phyloP scores from a whole-genome alignment of 2,797 vertebrate genomes.

The Gastrophryne carolinensis region DNA sequence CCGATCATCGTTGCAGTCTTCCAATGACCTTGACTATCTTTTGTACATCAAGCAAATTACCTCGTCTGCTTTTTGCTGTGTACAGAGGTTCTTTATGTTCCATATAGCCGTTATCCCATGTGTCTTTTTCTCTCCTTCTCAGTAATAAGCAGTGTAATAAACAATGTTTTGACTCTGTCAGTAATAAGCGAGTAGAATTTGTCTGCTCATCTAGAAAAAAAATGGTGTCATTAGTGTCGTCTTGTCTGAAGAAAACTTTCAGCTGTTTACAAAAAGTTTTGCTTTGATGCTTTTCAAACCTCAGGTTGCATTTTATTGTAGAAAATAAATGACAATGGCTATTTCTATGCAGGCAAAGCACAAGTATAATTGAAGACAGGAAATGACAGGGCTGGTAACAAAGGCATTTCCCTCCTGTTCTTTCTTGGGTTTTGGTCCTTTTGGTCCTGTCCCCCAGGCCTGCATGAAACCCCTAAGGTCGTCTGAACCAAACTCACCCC shows the following conservation, averaged over 20 bases:
- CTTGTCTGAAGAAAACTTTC: constrained; percentile 10
- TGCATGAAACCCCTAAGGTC: too few species aligned
- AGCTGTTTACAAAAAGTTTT: neutral
- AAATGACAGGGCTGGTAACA: constrained; percentile 74
- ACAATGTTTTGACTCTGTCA: constrained; percentile 7
- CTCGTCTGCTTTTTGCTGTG: constrained; percentile 24
- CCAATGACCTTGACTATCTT: neutral
- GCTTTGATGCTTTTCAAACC: neutral
- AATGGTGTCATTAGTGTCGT: neutral
- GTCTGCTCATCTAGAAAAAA: constrained; percentile 7
- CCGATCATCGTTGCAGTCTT: neutral
- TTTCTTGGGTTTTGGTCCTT: too few species aligned
- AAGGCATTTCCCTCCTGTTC: constrained; percentile 71
- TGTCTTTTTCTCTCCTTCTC: constrained; percentile 22
- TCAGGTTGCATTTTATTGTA: constrained; percentile 2
- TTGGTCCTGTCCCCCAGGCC: too few species aligned
- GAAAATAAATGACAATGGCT: constrained; percentile 62
- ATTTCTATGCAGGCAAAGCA: constrained; percentile 73
- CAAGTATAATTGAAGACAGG: constrained; percentile 77
- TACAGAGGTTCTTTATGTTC: neutral
- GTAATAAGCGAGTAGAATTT: constrained; percentile 24
- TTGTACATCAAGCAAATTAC: constrained; percentile 8
- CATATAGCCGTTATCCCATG: constrained; percentile 8
- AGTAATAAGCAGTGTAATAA: constrained; percentile 34
- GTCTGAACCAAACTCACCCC: too few species aligned